These are phyloP conservation scores for Byasa hedistus DNA, from an alignment of 2,888 invertebrate genomes.

Conservation along the genomic window DNA sequence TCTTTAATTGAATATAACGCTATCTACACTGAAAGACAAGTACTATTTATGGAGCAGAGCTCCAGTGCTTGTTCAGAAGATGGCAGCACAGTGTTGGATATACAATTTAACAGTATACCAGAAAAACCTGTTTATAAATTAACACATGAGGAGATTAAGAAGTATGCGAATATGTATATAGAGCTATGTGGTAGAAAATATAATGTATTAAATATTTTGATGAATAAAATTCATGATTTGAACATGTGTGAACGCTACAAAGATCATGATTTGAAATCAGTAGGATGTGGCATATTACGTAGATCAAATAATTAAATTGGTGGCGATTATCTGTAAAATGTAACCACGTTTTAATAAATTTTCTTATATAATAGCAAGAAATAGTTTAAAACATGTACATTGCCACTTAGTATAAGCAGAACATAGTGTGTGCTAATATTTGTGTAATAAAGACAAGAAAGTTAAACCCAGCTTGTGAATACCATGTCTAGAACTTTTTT, in stretches of 20 bases:
- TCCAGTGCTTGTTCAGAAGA: slow-evolving; percentile 35
- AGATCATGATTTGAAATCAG: slow-evolving; percentile 47
- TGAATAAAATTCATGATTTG: slow-evolving; percentile 53
- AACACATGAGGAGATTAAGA: slow-evolving; percentile 48
- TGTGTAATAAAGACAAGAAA: too few species aligned
- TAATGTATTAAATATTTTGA: slow-evolving; percentile 49
- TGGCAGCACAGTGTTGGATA: slow-evolving; percentile 47
- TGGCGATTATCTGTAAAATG: not conserved
- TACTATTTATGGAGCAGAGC: slow-evolving; percentile 23
- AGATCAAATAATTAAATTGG: slow-evolving; percentile 3
- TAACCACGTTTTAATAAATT: too few species aligned
- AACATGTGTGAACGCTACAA: slow-evolving; percentile 51
- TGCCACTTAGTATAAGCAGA: too few species aligned
- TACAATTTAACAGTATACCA: slow-evolving; percentile 21
- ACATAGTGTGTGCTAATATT: too few species aligned
- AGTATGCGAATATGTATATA: slow-evolving; percentile 47
- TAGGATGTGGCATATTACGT: slow-evolving; percentile 47
- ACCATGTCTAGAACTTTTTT: not conserved
- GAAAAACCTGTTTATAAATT: slow-evolving; percentile 39
- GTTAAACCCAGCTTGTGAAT: too few species aligned
- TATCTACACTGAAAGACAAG: slow-evolving; percentile 39
- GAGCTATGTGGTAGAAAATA: slow-evolving; percentile 42
- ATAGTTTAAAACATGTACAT: too few species aligned
- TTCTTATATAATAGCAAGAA: too few species aligned
- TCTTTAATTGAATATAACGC: slow-evolving; percentile 42